These are phyloP conservation scores for Leucophenga maculata DNA, from an alignment of 2,888 invertebrate genomes.

Conservation along the genomic window DNA sequence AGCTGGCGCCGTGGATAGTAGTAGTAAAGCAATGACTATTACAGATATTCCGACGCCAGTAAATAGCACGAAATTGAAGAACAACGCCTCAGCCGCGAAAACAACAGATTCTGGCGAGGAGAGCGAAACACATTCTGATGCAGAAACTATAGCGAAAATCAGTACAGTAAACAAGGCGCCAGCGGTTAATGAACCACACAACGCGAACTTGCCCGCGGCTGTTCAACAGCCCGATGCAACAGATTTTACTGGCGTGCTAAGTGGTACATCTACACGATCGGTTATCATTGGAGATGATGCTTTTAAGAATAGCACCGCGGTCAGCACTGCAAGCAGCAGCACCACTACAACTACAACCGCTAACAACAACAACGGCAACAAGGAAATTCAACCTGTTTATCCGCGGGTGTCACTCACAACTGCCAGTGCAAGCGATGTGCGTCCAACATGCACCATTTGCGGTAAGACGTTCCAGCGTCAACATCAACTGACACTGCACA, in stretches of 20 bases:
- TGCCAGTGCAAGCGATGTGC: constrained; percentile 76
- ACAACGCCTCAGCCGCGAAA: constrained; percentile 24
- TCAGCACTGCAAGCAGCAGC: background rate
- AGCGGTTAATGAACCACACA: constrained; percentile 38
- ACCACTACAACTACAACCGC: constrained; percentile 49
- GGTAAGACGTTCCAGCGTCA: constrained; percentile 93
- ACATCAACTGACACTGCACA: constrained; percentile 90
- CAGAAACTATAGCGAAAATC: background rate
- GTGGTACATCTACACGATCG: constrained; percentile 61
- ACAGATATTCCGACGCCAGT: background rate
- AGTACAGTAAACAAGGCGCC: background rate
- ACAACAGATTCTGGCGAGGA: constrained; percentile 51
- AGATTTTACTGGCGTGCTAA: constrained; percentile 68
- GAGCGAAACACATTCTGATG: constrained; percentile 20
- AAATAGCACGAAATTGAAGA: background rate
- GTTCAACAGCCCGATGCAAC: constrained; percentile 66
- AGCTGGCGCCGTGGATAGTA: background rate
- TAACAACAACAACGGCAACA: constrained; percentile 33
- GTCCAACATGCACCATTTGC: constrained; percentile 88
- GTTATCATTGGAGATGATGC: constrained; percentile 78
- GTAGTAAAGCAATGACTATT: background rate
- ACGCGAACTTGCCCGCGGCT: constrained; percentile 63
- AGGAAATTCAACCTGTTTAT: constrained; percentile 70
- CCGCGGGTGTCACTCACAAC: constrained; percentile 68
- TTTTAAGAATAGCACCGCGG: constrained; percentile 72